These are phyloP conservation scores for Neelides folsomi DNA, from an alignment of 2,888 invertebrate species.

Conservation along the genomic window DNA sequence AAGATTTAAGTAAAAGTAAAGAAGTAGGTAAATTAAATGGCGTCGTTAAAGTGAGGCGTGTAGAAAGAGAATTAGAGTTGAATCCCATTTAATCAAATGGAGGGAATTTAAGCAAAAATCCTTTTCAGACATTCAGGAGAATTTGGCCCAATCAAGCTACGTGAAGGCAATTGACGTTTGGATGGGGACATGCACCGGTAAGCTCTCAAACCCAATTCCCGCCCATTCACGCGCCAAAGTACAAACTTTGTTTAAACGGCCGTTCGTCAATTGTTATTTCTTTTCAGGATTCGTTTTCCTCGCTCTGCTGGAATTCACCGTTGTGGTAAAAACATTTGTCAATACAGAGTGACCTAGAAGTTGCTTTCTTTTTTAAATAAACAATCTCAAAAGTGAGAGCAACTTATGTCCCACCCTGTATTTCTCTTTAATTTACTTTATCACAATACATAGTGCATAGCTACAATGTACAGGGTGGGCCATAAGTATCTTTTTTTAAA, in stretches of 20 bases:
- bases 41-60: background rate
- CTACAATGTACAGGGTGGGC: no score
- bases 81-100: no score
- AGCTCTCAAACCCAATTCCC: background rate
- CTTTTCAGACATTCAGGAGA: slow-evolving; percentile 38
- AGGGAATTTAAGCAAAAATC: slow-evolving; percentile 3
- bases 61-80: background rate
- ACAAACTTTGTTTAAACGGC: background rate
- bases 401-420: no score
- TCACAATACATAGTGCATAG: no score
- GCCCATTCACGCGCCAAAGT: background rate
- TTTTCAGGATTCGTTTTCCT: slow-evolving; percentile 40
- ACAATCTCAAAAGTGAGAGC: no score
- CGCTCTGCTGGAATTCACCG: slow-evolving; percentile 41
- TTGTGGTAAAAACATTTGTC: slow-evolving; percentile 34
- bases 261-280: background rate
- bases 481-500: no score
- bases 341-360: background rate
- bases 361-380: no score
- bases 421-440: no score
- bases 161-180: slow-evolving; percentile 39
- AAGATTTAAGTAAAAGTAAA: no score
- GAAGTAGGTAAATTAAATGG: no score
- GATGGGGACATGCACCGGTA: slow-evolving; percentile 37
- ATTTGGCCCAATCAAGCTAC: slow-evolving; percentile 40